Evolutionary conservation across 2,113 vertebrate genomes (phyloP).

Genomic region (Aix galericulata): DNA sequence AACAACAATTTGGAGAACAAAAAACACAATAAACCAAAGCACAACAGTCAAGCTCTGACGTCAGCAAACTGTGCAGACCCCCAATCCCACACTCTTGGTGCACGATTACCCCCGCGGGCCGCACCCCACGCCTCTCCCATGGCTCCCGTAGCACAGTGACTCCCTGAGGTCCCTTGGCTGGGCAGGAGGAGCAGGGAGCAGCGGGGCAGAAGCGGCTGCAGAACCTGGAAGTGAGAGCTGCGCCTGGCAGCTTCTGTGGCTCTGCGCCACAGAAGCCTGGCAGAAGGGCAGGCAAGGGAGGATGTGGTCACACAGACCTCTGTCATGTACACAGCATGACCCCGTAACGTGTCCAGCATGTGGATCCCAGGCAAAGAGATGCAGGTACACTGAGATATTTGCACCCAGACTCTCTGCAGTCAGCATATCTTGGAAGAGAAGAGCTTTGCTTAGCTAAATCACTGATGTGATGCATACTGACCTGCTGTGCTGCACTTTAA

Average conservation of each 20-base stretch:
- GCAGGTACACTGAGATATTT: accelerated
- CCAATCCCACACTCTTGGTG: accelerated
- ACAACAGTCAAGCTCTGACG: too few relatives aligned
- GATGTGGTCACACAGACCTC: not conserved
- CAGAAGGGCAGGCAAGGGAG: accelerated
- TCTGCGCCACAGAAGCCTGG: not conserved
- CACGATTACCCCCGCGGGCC: not conserved
- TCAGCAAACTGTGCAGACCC: accelerated
- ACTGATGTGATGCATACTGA: not conserved
- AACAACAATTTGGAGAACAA: not conserved
- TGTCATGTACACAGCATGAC: accelerated
- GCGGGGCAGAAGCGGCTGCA: not conserved
- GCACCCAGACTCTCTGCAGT: not conserved
- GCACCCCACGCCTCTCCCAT: accelerated
- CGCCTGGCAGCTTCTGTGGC: not conserved
- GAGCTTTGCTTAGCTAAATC: not conserved
- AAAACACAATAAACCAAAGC: not conserved
- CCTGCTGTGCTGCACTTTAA: accelerated
- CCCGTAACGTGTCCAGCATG: accelerated
- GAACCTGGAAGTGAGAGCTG: accelerated
- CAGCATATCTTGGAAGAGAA: not conserved
- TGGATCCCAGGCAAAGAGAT: not conserved
- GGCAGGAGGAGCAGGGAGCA: not conserved
- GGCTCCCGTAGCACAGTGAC: accelerated
- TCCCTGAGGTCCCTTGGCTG: accelerated